Evolutionary conservation across 2,113 vertebrate genomes (phyloP).

Genomic region (Cephalopholis sonnerati): DNA sequence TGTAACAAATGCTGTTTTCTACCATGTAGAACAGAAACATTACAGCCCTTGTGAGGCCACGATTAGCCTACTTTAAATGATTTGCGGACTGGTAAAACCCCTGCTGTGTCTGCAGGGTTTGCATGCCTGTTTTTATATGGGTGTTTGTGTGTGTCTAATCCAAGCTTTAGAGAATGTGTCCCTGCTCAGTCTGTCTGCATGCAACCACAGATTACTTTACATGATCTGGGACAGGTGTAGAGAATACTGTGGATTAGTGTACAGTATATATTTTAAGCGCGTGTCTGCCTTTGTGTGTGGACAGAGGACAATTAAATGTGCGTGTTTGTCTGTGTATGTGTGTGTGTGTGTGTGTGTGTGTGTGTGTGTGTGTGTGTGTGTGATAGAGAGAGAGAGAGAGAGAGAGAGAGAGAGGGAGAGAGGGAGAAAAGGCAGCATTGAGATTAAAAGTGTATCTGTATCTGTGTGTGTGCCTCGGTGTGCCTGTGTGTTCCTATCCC

Average conservation of each 20-base stretch:
- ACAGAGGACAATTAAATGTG: not conserved
- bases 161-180: conserved; percentile 64
- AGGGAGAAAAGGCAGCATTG: not conserved
- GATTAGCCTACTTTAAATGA: conserved; percentile 49
- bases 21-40: conserved; percentile 14
- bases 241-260: conserved; percentile 55
- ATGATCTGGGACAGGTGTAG: conserved; percentile 72
- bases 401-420: not conserved
- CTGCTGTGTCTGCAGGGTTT: conserved; percentile 45
- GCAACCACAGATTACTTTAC: conserved; percentile 64
- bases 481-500: conserved; percentile 61
- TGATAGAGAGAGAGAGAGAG: no score
- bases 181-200: conserved; percentile 54
- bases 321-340: conserved; percentile 8
- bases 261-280: conserved; percentile 21
- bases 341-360: conserved; percentile 28
- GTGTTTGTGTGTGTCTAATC: conserved; percentile 62
- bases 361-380: no score
- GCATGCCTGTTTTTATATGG: not conserved
- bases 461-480: conserved; percentile 28
- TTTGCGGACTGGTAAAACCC: conserved; percentile 37
- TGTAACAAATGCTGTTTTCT: conserved; percentile 17
- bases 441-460: conserved; percentile 58
- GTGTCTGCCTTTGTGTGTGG: conserved; percentile 16
- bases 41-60: conserved; percentile 2